These are phyloP conservation scores for Chrysomela aeneicollis DNA, from an alignment of 2,888 invertebrate species.

Conservation along the genomic window DNA sequence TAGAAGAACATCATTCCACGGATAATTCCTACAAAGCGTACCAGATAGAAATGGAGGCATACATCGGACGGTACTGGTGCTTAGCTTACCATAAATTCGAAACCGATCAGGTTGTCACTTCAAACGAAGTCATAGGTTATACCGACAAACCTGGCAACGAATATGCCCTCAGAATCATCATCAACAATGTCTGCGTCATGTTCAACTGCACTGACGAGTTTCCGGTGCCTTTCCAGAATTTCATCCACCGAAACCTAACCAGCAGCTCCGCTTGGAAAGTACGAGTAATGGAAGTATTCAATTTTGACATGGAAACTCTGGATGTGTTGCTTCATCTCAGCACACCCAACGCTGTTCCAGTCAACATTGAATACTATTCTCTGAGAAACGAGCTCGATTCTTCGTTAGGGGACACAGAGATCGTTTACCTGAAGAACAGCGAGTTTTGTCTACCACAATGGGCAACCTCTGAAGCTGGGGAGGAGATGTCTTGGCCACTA, in stretches of 20 bases:
- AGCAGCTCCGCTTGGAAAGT: conserved; percentile 25
- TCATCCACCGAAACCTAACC: conserved; percentile 6
- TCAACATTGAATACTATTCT: conserved; percentile 32
- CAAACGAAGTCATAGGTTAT: conserved; percentile 65
- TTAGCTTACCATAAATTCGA: conserved; percentile 64
- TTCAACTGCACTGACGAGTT: conserved; percentile 26
- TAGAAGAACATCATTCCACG: conserved; percentile 19
- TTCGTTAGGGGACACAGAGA: conserved; percentile 28
- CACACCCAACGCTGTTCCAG: conserved; percentile 21
- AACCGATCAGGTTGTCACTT: conserved; percentile 59
- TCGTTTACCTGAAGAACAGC: conserved; percentile 47
- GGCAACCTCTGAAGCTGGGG: conserved; percentile 21
- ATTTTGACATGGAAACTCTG: conserved; percentile 52
- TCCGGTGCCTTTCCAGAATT: conserved; percentile 13
- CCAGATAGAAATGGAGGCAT: conserved; percentile 63
- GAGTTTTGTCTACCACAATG: conserved; percentile 53
- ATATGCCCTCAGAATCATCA: conserved; percentile 51
- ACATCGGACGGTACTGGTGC: conserved; percentile 73
- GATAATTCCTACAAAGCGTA: conserved; percentile 55
- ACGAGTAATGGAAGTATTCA: conserved; percentile 66
- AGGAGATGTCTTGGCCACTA: conserved; percentile 60
- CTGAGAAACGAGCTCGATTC: conserved; percentile 24
- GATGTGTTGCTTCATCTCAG: conserved; percentile 63
- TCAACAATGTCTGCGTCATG: conserved; percentile 48
- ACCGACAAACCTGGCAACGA: conserved; percentile 50